Conservation (phyloP, 2,888 invertebrate species). For the Diachrysia chrysitis region DNA sequence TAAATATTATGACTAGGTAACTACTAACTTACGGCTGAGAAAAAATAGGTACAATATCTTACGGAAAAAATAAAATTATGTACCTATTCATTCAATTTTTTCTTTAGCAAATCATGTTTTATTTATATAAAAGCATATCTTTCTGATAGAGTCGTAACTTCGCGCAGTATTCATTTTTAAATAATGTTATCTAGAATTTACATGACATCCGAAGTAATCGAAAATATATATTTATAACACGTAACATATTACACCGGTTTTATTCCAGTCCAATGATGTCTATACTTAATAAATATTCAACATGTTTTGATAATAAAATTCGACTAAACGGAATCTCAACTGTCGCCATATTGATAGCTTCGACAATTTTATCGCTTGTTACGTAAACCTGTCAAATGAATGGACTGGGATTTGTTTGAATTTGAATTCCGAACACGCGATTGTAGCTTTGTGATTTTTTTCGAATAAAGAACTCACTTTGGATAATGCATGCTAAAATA, state of each 20-base stretch:
- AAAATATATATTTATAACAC: conserved; percentile 37
- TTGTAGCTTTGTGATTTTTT: conserved; percentile 37
- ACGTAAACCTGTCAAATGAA: conserved; percentile 62
- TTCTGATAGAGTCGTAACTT: background rate
- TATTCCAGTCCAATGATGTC: conserved; percentile 32
- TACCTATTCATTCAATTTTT: too few relatives aligned
- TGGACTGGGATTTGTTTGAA: conserved; percentile 59
- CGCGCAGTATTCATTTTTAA: background rate
- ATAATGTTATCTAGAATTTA: background rate
- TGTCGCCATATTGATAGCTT: conserved; percentile 63
- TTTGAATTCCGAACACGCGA: conserved; percentile 63
- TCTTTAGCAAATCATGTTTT: too few relatives aligned
- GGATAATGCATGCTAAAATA: conserved; percentile 32
- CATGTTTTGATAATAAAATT: conserved; percentile 53
- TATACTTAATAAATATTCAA: conserved; percentile 52
- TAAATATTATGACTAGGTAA: background rate
- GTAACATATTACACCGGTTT: conserved; percentile 40
- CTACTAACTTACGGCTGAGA: too few relatives aligned
- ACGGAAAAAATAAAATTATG: too few relatives aligned
- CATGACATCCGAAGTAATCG: conserved; percentile 9
- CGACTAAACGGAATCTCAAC: conserved; percentile 54
- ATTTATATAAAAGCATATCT: too few relatives aligned
- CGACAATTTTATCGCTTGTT: conserved; percentile 64
- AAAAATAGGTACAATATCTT: too few relatives aligned
- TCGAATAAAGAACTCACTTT: conserved; percentile 41